A percentile compares a stretch with the other conserved stretches of the same genome.
phyloP scores from a whole-genome alignment of 2,888 invertebrate species.

The Palloptera scutellata region DNA sequence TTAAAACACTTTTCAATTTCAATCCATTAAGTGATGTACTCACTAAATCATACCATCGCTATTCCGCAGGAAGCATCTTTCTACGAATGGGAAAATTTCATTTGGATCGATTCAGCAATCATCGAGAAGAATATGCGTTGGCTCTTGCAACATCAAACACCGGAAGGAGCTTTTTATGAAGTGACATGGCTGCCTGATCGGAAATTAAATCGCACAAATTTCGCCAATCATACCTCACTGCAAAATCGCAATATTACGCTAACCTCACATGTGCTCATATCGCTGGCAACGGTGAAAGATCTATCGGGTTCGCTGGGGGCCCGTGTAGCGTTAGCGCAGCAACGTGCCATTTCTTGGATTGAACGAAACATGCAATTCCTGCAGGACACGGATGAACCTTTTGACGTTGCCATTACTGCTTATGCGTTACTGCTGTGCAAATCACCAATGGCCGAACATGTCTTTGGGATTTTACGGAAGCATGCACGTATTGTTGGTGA shows the following conservation, averaged over 20 bases:
- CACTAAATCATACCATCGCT: not conserved
- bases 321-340: constrained; percentile 78
- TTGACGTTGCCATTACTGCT: constrained; percentile 87
- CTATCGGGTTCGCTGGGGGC: constrained; percentile 78
- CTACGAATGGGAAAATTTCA: constrained; percentile 96
- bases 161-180: constrained; percentile 89
- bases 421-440: constrained; percentile 85
- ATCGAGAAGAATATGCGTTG: constrained; percentile 86
- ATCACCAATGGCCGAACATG: constrained; percentile 85
- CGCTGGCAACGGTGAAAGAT: constrained; percentile 84
- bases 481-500: constrained; percentile 79
- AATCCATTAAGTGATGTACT: not conserved
- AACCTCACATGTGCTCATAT: constrained; percentile 92
- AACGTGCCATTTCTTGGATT: constrained; percentile 79
- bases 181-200: constrained; percentile 86
- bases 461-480: constrained; percentile 76
- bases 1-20: not conserved
- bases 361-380: constrained; percentile 83
- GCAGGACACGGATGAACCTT: constrained; percentile 76
- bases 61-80: constrained; percentile 83
- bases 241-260: constrained; percentile 83
- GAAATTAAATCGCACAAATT: constrained; percentile 79
- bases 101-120: constrained; percentile 90
- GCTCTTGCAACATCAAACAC: constrained; percentile 85
- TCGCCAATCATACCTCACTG: constrained; percentile 66